Percentiles rank a stretch among this genome's conserved stretches.
Evolutionary conservation across 2,113 vertebrate genomes (phyloP).

Genomic region (Symphodus melops): DNA sequence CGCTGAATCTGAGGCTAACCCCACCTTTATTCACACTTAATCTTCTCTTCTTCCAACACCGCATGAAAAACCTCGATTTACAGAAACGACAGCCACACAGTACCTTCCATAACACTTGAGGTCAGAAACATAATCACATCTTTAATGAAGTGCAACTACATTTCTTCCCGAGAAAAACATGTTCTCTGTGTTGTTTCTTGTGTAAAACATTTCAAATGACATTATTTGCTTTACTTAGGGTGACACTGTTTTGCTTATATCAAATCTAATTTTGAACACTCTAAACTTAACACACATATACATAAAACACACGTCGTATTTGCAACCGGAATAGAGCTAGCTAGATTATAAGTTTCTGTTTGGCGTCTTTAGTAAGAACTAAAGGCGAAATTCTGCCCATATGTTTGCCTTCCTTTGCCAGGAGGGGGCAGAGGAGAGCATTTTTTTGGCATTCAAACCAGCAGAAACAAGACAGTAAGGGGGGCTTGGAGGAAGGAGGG

Average conservation of each 20-base stretch:
- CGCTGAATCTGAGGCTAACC: conserved; percentile 49
- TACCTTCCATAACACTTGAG: conserved; percentile 68
- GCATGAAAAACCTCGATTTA: conserved; percentile 43
- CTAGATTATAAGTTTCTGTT: conserved; percentile 70
- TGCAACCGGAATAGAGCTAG: conserved; percentile 74
- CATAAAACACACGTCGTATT: conserved; percentile 61
- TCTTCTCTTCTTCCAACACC: conserved; percentile 35
- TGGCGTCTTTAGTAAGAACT: conserved; percentile 56
- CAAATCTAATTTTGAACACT: conserved; percentile 48
- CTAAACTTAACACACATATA: conserved; percentile 71
- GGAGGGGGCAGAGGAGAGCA: conserved; percentile 54
- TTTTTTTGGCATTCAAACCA: conserved; percentile 59
- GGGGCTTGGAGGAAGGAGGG: conserved; percentile 41
- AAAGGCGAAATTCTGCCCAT: conserved; percentile 45
- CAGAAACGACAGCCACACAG: conserved; percentile 72
- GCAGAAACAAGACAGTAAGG: conserved; percentile 55
- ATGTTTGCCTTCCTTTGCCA: conserved; percentile 50
- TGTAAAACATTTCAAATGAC: conserved; percentile 49
- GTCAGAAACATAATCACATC: conserved; percentile 73
- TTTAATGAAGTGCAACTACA: conserved; percentile 66
- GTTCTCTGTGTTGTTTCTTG: conserved; percentile 50
- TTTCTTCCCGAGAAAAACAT: conserved; percentile 64
- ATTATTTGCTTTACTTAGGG: conserved; percentile 67
- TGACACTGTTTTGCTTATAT: conserved; percentile 42
- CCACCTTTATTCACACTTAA: conserved; percentile 39